phyloP scores from a whole-genome alignment of 2,797 vertebrate genomes.

The Lepilemur ruficaudatus region DNA sequence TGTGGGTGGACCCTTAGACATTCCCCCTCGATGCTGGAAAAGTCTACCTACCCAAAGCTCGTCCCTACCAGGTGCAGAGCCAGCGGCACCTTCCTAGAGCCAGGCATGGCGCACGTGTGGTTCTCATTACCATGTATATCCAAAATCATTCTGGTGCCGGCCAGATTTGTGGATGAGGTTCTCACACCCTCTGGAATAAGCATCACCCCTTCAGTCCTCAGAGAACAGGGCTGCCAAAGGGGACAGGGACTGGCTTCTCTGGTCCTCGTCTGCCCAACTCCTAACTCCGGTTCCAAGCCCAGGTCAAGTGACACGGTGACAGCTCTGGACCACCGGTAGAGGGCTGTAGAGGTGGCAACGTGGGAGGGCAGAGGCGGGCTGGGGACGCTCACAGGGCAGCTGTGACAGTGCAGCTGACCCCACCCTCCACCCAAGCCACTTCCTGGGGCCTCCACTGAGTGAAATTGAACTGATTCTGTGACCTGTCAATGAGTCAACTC shows the following conservation, averaged over 20 bases:
- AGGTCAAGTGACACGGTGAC: not conserved
- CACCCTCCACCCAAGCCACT: not conserved
- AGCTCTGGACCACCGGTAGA: not conserved
- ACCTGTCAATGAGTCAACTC: not conserved
- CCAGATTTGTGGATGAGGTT: not conserved
- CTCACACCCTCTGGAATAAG: not conserved
- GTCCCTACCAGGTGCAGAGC: too few species aligned
- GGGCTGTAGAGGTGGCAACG: fast-evolving
- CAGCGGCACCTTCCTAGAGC: too few species aligned
- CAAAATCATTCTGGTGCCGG: fast-evolving
- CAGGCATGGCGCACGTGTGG: fast-evolving
- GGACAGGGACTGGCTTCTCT: too few species aligned
- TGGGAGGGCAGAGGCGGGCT: not conserved
- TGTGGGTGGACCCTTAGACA: not conserved
- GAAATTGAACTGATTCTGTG: not conserved
- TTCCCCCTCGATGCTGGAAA: not conserved
- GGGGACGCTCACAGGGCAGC: not conserved
- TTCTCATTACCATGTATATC: fast-evolving
- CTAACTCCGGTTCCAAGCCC: not conserved
- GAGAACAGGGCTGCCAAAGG: not conserved
- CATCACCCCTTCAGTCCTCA: not conserved
- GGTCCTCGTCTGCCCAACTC: not conserved
- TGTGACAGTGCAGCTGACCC: fast-evolving
- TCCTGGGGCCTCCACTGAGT: not conserved
- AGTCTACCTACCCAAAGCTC: not conserved